Base-by-base conservation (phyloP, 2,888 invertebrate genomes). In the Aleiodes testaceus region DNA sequence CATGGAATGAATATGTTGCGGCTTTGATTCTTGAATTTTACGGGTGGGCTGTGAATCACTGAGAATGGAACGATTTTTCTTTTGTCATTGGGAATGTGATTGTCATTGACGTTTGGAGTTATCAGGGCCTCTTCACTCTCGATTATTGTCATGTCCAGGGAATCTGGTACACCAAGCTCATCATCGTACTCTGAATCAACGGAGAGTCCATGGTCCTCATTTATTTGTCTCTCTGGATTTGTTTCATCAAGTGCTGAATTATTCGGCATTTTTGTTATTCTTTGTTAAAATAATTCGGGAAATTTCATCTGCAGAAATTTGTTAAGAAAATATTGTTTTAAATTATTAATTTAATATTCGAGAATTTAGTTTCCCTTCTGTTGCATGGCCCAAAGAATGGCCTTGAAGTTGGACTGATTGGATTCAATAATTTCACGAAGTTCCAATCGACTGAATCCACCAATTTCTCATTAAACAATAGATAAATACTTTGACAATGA, bases 1-100 rank as follows among this genome's bases (percentile, higher is more conserved):
- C 93, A 92, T 0, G 95, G 94, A 82, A 97, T 93, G 88, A 95
- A 97, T 76, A 95, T 92, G 88, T 92, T 92, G 70, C 94, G 89
- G 81, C 92, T 91, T 72, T 92, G 92, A 0, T 93, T 93, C 80
- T 92, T 94, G 85, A 95, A 94, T 81, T 93, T 94, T 22, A 92
- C 85, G 3, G 93, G 91, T n/a, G 91, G 86, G 2, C 91, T 89
- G 82, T 95, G 93, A 73, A 95, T 88, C 6, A 90, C 88, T 73
- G 88, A 90, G 84, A 94, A 94, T 77, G 92, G 92, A 82, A 92
- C 92, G 85, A 73, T 70, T 36, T 79, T 77, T 20, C 53, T 74
- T 5, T 77, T 80, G 77, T 77, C 83, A 75, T 75, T 84, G 79
- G 74, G 79, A 55, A 79, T 72, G 59, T 81, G 80, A 69, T 85